Percentiles rank a stretch among this genome's conserved stretches.
Evolutionary conservation across 2,797 vertebrate genomes (phyloP).

Genomic region (Leuciscus waleckii): DNA sequence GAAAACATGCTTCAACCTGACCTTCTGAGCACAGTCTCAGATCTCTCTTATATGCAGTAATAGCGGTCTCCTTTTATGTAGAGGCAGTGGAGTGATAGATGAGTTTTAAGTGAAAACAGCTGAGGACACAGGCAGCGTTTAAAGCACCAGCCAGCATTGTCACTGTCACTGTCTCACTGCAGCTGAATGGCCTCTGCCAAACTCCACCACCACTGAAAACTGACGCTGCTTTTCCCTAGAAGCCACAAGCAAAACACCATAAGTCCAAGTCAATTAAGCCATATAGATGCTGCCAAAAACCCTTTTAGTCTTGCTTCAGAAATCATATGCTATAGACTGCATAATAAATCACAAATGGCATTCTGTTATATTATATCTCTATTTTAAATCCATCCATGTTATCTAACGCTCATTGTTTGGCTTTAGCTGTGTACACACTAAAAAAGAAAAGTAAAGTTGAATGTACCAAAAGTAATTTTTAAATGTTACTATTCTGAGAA

Average conservation of each 20-base stretch:
- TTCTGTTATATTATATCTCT: not conserved
- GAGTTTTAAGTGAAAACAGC: conserved; percentile 40
- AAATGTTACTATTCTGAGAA: not conserved
- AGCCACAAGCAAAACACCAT: conserved; percentile 14
- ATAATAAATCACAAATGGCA: not conserved
- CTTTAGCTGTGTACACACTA: not conserved
- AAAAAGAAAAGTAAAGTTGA: not conserved
- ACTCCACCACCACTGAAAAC: conserved; percentile 9
- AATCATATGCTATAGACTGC: not conserved
- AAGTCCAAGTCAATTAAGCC: conserved; percentile 3
- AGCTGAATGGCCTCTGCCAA: conserved; percentile 12
- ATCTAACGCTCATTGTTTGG: not conserved
- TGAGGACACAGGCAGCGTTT: conserved; percentile 33
- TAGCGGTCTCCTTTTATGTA: conserved; percentile 4
- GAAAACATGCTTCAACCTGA: not conserved
- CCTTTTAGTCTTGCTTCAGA: not conserved
- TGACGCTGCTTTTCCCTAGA: not conserved
- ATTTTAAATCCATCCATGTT: not conserved
- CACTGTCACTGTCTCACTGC: conserved; percentile 18
- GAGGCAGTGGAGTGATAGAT: conserved; percentile 39
- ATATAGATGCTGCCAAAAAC: conserved; percentile 1
- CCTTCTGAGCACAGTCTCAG: not conserved
- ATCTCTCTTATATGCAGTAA: not conserved
- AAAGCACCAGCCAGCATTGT: conserved; percentile 21
- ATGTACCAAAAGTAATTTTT: not conserved